Percentiles rank a stretch among this genome's conserved stretches.
phyloP scores from a whole-genome alignment of 2,113 vertebrate genomes.

The Melozone crissalis region DNA sequence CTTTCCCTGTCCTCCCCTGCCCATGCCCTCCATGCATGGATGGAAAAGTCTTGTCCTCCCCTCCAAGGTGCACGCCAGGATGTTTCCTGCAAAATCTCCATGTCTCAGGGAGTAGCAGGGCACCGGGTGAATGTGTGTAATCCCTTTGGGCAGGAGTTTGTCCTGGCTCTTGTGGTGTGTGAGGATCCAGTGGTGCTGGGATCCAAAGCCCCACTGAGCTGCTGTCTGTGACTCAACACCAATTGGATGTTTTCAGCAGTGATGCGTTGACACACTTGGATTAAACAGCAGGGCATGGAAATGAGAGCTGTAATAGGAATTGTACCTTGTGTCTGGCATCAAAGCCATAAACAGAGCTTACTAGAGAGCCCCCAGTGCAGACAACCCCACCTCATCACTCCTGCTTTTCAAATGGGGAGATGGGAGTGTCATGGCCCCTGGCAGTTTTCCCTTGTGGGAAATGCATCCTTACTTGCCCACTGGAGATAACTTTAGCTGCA shows the following conservation, averaged over 20 bases:
- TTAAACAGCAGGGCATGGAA: not conserved
- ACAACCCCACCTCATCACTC: not conserved
- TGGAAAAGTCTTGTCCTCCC: not conserved
- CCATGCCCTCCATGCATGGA: not conserved
- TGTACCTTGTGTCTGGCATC: not conserved
- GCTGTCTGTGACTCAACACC: not conserved
- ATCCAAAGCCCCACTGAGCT: not conserved
- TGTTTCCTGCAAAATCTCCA: rapidly evolving
- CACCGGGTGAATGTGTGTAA: no score
- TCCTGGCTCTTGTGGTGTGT: not conserved
- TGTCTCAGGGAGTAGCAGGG: rapidly evolving
- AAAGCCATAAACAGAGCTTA: not conserved
- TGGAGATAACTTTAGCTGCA: not conserved
- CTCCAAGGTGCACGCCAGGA: rapidly evolving
- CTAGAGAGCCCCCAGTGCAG: not conserved
- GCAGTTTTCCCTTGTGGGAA: not conserved
- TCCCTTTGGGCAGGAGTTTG: not conserved
- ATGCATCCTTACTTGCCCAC: not conserved
- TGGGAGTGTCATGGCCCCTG: not conserved
- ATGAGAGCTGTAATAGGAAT: not conserved
- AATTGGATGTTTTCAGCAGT: not conserved
- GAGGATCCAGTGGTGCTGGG: not conserved
- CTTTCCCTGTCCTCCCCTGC: not conserved
- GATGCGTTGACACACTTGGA: not conserved
- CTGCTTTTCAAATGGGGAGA: not conserved